Evolutionary conservation across 2,888 invertebrate species (phyloP).

Genomic region (Aporophyla lueneburgensis): DNA sequence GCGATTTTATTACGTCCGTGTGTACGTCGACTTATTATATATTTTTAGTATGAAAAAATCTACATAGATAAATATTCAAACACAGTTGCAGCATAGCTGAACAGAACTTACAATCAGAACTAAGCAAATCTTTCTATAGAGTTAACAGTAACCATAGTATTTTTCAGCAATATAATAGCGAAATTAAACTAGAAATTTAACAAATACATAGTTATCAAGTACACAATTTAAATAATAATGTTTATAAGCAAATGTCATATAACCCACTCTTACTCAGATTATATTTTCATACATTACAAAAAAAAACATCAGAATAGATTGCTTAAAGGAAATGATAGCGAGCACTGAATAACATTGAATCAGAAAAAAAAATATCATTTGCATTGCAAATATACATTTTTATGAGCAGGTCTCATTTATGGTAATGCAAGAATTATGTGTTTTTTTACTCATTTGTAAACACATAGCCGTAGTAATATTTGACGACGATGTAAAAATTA

Average conservation of each 20-base stretch:
- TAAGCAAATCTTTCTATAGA: neutral
- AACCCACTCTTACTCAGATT: constrained; percentile 25
- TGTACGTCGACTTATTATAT: too few species aligned
- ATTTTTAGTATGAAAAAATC: neutral
- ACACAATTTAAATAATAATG: constrained; percentile 50
- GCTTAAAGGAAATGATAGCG: constrained; percentile 36
- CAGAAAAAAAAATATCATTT: constrained; percentile 51
- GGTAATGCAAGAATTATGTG: constrained; percentile 11
- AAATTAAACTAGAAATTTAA: neutral
- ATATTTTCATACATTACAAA: constrained; percentile 23
- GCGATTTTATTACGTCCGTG: too few species aligned
- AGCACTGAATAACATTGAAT: constrained; percentile 38
- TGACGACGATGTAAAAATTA: neutral
- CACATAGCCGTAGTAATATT: neutral
- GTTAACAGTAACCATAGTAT: neutral
- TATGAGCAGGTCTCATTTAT: constrained; percentile 33
- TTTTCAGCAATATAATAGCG: neutral
- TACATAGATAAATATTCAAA: neutral
- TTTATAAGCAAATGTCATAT: constrained; percentile 60
- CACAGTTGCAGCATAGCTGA: neutral
- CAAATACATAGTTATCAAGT: neutral
- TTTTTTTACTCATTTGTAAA: constrained; percentile 6
- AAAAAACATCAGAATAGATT: constrained; percentile 28
- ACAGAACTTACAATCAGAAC: neutral
- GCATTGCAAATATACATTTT: constrained; percentile 54